Base-by-base conservation (phyloP, 2,113 vertebrate genomes). In the Pterophyllum scalare region DNA sequence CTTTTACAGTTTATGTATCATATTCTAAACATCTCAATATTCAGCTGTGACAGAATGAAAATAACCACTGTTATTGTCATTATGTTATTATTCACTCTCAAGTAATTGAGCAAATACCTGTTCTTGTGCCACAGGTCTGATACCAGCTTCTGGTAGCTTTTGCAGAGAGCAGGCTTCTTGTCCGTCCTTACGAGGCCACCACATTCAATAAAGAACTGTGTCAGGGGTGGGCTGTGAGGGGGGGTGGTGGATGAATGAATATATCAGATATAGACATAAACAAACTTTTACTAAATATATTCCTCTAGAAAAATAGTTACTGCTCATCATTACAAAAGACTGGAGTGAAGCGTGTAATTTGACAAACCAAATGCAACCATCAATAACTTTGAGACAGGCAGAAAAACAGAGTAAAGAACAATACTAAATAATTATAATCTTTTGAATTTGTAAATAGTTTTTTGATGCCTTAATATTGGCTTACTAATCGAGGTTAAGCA, bases 61-160 rank as follows among this genome's bases (percentile, higher is more conserved):
- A 24, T 11, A 26, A 70, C 43, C 65, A n/a, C 43, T 31, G 43
- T 38, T 35, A 35, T 35, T 35, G 35, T 35, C 28, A 22, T 40
- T 19, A 2, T 31, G 43, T 72, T 72, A 33, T 54, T 52, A 52
- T 13, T 72, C 43, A 31, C 13, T 70, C 43, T 52, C 40, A 56
- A 43, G 26, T 13, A 17, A n/a, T 72, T 52, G 13, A 17, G 3
- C 24, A 19, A 59, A 75, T 13, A 86, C 84, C 98, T 97, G 96
- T 97, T 99, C 93, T 98, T 99, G 95, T 99, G 97, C 98, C 98
- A 99, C 19, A 99, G 95, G 82, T 99, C 98, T 3, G 96, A 97
- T 92, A 99, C 97, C 11, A 99, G 96, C 88, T 99, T 99, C 94
- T 99, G 98, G 90, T 99, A 99, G 95, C 98, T 99, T 96, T 97